phyloP scores from a whole-genome alignment of 2,888 invertebrate species.

The Neria commutata region DNA sequence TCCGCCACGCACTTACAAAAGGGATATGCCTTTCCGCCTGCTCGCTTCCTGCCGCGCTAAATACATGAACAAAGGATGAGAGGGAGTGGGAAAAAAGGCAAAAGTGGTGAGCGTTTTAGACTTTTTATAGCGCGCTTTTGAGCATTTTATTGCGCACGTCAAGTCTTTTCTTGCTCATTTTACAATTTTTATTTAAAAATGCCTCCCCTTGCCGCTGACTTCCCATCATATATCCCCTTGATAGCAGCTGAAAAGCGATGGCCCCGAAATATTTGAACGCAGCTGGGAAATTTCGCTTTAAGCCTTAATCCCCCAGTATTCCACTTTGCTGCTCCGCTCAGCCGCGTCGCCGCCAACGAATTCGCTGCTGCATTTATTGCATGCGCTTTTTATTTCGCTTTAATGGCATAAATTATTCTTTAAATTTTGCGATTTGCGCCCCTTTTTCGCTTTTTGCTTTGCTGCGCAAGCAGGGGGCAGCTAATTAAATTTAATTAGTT shows the following conservation, averaged over 20 bases:
- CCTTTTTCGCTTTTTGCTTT: slow-evolving; percentile 16
- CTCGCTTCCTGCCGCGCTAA: too few relatives aligned
- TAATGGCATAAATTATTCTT: slow-evolving; percentile 13
- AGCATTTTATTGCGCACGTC: slow-evolving; percentile 12
- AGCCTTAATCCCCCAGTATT: background rate
- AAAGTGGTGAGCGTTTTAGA: background rate
- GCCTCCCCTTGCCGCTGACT: too few relatives aligned
- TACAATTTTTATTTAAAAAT: slow-evolving; percentile 1
- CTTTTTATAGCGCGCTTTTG: slow-evolving; percentile 16
- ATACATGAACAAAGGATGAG: background rate
- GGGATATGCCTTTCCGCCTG: too few relatives aligned
- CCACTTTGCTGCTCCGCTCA: background rate
- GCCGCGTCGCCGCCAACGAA: too few relatives aligned
- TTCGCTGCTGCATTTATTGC: background rate
- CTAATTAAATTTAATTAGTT: slow-evolving; percentile 26
- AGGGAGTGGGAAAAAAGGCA: background rate
- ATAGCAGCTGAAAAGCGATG: background rate
- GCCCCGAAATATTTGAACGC: background rate
- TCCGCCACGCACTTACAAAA: slow-evolving; percentile 7
- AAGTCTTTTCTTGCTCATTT: slow-evolving; percentile 1
- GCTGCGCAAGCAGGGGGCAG: background rate
- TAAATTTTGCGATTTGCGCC: slow-evolving; percentile 23
- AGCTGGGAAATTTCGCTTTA: background rate
- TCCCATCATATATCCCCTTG: too few relatives aligned
- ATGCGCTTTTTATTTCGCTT: slow-evolving; percentile 1